Conservation (phyloP, 2,113 vertebrate genomes). For the Tor tambroides region DNA sequence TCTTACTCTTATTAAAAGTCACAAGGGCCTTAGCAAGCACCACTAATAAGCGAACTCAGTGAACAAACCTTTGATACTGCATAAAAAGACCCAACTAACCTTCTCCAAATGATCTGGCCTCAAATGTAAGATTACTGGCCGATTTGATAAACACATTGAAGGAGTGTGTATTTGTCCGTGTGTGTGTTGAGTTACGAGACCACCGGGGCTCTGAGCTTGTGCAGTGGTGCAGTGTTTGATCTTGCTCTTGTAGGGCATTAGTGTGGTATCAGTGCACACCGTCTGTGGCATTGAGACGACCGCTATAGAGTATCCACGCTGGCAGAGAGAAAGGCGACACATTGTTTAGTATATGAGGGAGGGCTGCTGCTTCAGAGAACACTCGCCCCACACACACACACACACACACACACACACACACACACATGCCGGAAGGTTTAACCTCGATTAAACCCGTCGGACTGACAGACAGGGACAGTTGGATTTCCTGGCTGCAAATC, state of each 20-base stretch:
- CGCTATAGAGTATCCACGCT: constrained; percentile 15
- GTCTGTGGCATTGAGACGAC: background rate
- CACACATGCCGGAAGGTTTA: constrained; percentile 56
- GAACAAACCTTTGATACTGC: background rate
- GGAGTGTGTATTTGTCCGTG: background rate
- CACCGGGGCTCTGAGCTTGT: constrained; percentile 16
- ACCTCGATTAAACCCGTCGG: constrained; percentile 53
- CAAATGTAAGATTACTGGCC: background rate
- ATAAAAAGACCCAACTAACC: background rate
- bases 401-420: too few species aligned
- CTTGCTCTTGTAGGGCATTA: constrained; percentile 19
- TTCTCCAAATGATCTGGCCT: background rate
- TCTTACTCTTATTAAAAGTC: too few species aligned
- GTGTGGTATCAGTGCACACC: constrained; percentile 16
- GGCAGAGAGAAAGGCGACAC: constrained; percentile 32
- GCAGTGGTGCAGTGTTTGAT: constrained; percentile 21
- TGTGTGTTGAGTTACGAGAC: constrained; percentile 32
- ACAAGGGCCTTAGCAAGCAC: background rate
- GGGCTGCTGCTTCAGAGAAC: background rate
- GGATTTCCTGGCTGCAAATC: constrained; percentile 65
- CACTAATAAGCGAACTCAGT: background rate
- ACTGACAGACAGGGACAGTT: constrained; percentile 72
- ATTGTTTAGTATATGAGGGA: constrained; percentile 36
- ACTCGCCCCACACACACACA: constrained; percentile 24
- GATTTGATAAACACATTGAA: background rate